These are phyloP conservation scores for Sipha flava DNA, from an alignment of 1,140 invertebrate genomes.

Conservation along the genomic window DNA sequence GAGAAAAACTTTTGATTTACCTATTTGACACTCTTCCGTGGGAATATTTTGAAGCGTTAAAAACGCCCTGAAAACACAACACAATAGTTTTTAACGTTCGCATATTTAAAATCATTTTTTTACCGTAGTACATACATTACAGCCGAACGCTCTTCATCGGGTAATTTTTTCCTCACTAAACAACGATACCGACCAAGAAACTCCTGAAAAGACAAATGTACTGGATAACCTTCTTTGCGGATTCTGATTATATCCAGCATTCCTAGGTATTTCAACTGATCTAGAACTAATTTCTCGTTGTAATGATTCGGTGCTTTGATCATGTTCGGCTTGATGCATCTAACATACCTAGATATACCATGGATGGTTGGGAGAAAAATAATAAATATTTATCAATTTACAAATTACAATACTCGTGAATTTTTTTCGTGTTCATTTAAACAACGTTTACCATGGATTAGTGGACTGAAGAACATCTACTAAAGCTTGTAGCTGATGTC, in stretches of 20 bases:
- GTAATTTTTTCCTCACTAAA: slow-evolving; percentile 47
- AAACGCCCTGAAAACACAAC: slow-evolving; percentile 43
- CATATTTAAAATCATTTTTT: not conserved
- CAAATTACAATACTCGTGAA: too few species aligned
- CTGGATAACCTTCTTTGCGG: slow-evolving; percentile 83
- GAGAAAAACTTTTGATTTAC: slow-evolving; percentile 83
- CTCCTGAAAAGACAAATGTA: slow-evolving; percentile 69
- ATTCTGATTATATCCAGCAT: slow-evolving; percentile 95
- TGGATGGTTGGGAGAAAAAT: too few species aligned
- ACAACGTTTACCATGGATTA: slow-evolving; percentile 76
- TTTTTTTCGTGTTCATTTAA: not conserved
- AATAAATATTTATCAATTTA: too few species aligned
- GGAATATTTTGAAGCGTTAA: slow-evolving; percentile 55
- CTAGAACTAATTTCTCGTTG: slow-evolving; percentile 72
- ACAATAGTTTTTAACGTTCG: not conserved
- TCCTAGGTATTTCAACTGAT: slow-evolving; percentile 85
- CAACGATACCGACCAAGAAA: slow-evolving; percentile 75
- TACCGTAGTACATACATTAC: slow-evolving; percentile 45
- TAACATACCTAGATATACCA: slow-evolving; percentile 63
- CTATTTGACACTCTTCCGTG: slow-evolving; percentile 79
- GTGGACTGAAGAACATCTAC: slow-evolving; percentile 86
- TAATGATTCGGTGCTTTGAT: slow-evolving; percentile 77
- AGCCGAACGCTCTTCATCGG: slow-evolving; percentile 47
- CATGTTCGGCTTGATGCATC: slow-evolving; percentile 91
- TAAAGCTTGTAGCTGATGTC: slow-evolving; percentile 80